Evolutionary conservation across 2,888 invertebrate species (phyloP).

Genomic region (Caenorhabditis drosophilae): DNA sequence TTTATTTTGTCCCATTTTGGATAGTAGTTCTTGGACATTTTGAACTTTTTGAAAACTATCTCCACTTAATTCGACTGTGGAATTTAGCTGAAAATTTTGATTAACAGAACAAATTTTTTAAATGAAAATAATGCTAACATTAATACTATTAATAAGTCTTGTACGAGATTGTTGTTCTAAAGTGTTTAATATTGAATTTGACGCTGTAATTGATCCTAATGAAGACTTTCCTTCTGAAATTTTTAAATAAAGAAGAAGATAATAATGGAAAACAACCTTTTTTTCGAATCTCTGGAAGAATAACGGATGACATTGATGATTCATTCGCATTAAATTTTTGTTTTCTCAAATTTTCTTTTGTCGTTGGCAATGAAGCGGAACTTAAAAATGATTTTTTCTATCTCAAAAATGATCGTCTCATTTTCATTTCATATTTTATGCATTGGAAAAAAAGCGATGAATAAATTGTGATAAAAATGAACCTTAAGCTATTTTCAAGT

Average conservation of each 20-base stretch:
- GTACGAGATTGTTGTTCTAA: slow-evolving; percentile 22
- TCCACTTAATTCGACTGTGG: slow-evolving; percentile 16
- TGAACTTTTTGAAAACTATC: slow-evolving; percentile 23
- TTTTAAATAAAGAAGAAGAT: not conserved
- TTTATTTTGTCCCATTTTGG: slow-evolving; percentile 15
- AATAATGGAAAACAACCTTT: too few species aligned
- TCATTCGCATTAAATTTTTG: too few species aligned
- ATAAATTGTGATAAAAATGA: too few species aligned
- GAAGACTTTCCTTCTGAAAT: not conserved
- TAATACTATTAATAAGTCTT: slow-evolving; percentile 24
- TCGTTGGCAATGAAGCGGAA: too few species aligned
- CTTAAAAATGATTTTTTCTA: not conserved
- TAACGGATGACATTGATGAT: too few species aligned
- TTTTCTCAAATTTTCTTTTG: too few species aligned
- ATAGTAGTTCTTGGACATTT: slow-evolving; percentile 17
- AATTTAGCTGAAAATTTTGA: slow-evolving; percentile 16
- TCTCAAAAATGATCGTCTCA: too few species aligned
- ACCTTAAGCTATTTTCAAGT: slow-evolving; percentile 26
- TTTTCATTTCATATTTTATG: too few species aligned
- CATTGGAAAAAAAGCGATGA: not conserved
- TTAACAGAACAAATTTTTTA: not conserved
- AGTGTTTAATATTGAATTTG: slow-evolving; percentile 11
- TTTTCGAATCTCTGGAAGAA: slow-evolving; percentile 10
- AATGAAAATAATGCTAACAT: slow-evolving; percentile 20
- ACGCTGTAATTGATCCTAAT: slow-evolving; percentile 12